Percentiles rank a stretch among this genome's conserved stretches.
Conservation (phyloP, 2,888 invertebrate species). For the Acleris laterana region DNA sequence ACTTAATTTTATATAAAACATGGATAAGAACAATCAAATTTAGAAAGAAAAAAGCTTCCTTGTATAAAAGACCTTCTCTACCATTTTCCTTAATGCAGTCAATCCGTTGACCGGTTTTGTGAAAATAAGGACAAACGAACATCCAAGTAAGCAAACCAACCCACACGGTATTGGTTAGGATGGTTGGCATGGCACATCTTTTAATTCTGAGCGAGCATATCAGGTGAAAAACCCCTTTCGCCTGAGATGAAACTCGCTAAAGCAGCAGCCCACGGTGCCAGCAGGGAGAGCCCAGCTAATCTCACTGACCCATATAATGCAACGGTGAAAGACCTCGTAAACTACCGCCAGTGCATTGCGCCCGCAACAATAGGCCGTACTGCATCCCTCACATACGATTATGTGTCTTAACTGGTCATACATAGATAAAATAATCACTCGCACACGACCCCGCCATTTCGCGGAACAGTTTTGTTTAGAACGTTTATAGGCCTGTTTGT, state of each 20-base stretch:
- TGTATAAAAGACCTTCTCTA: too few relatives aligned
- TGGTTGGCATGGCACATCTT: too few relatives aligned
- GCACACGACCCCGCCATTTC: conserved; percentile 53
- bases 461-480: conserved; percentile 72
- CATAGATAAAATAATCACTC: conserved; percentile 57
- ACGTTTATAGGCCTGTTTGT: conserved; percentile 59
- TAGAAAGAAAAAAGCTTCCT: too few relatives aligned
- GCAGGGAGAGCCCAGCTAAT: conserved; percentile 73
- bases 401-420: conserved; percentile 55
- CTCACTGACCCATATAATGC: conserved; percentile 81
- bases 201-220: too few relatives aligned
- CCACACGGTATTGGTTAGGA: too few relatives aligned
- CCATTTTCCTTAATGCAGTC: too few relatives aligned
- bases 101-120: too few relatives aligned
- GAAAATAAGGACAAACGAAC: too few relatives aligned
- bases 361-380: conserved; percentile 70
- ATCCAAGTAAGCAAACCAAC: too few relatives aligned
- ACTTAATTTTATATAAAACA: too few relatives aligned
- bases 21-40: too few relatives aligned
- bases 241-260: not conserved
- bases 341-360: conserved; percentile 78
- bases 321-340: conserved; percentile 83
- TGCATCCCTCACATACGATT: conserved; percentile 55
- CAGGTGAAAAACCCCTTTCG: not conserved
- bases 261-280: conserved; percentile 1